Evolutionary conservation across 2,113 vertebrate genomes (phyloP).

Genomic region (Alaudala cheleensis): DNA sequence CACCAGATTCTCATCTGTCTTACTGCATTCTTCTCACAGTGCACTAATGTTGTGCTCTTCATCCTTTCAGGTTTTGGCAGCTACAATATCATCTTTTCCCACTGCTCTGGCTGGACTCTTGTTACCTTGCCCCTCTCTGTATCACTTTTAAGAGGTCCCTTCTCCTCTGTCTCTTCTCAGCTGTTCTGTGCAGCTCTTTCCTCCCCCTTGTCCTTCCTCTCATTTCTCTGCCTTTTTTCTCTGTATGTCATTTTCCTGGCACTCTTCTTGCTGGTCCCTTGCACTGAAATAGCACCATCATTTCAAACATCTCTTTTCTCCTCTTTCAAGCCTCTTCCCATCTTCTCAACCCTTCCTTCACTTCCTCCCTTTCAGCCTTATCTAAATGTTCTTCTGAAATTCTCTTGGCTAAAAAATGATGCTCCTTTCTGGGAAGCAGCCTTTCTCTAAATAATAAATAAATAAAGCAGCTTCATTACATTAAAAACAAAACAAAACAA

Average conservation of each 20-base stretch:
- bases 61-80: not conserved
- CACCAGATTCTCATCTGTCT: not conserved
- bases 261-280: not conserved
- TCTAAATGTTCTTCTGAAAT: not conserved
- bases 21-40: not conserved
- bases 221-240: not conserved
- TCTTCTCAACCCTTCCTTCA: not conserved
- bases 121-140: not conserved
- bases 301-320: not conserved
- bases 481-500: not conserved
- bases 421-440: not conserved
- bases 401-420: not conserved
- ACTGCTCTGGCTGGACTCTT: not conserved
- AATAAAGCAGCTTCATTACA: not conserved
- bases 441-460: not conserved
- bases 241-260: not conserved
- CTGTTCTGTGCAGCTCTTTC: not conserved
- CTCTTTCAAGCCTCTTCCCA: not conserved
- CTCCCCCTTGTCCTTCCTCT: not conserved
- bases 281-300: not conserved
- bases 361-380: not conserved
- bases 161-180: not conserved
- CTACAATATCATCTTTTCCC: not conserved
- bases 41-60: not conserved
- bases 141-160: rapidly evolving